A percentile compares a stretch with the other conserved stretches of the same genome.
Evolutionary conservation across 37 sponge, comb jelly and placozoan species (phyloP).

Genomic region (Haliclona indistincta): DNA sequence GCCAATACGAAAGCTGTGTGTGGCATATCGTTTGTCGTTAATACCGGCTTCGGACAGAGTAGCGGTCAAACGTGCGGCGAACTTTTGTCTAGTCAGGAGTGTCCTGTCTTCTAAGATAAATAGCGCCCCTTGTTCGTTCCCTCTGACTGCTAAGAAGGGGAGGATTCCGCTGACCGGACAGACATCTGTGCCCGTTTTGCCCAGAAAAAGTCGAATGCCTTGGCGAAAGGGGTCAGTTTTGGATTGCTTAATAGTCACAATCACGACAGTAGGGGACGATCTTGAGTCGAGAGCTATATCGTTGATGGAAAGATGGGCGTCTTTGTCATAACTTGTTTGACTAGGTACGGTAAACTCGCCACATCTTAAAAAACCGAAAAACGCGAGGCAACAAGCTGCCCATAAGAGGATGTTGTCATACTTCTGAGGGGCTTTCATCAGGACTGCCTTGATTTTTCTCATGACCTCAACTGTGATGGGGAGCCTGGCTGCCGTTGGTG

Average conservation of each 20-base stretch:
- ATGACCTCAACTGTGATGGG: slow-evolving; percentile 35
- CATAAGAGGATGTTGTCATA: neutral
- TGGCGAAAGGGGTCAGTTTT: slow-evolving; percentile 28
- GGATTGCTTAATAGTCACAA: neutral
- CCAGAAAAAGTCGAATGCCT: slow-evolving; percentile 5
- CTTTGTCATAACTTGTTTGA: neutral
- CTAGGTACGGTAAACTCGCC: slow-evolving; percentile 22
- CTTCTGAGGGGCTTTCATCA: neutral
- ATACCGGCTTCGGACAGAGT: neutral
- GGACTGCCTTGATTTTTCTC: neutral
- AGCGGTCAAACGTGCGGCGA: neutral
- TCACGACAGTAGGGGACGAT: neutral
- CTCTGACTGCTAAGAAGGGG: slow-evolving; percentile 5
- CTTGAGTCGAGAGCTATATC: slow-evolving; percentile 8
- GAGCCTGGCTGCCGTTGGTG: neutral
- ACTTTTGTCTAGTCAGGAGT: neutral
- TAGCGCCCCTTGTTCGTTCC: neutral
- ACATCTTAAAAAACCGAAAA: slow-evolving; percentile 10
- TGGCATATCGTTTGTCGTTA: neutral
- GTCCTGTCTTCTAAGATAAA: neutral
- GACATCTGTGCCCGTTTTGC: slow-evolving; percentile 4
- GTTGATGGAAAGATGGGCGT: neutral
- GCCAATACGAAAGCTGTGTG: slow-evolving; percentile 26
- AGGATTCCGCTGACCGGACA: slow-evolving; percentile 14
- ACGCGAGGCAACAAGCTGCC: too few relatives aligned